A percentile compares a stretch with the other conserved stretches of the same genome.
phyloP scores from a whole-genome alignment of 2,888 invertebrate genomes.

The Idaea aversata region DNA sequence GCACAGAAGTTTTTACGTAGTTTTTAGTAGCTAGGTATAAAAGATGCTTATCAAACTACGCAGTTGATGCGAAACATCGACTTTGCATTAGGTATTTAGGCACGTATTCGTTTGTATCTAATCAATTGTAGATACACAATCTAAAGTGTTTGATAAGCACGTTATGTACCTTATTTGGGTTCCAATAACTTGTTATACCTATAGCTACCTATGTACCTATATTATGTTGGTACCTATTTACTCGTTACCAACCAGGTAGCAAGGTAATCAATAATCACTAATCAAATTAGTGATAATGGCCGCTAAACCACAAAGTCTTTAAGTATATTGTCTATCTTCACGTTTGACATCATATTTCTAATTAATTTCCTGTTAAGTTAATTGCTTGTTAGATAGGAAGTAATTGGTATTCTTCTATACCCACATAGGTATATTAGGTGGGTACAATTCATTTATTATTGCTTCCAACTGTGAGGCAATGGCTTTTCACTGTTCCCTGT shows the following conservation, averaged over 20 bases:
- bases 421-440: too few relatives aligned
- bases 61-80: not conserved
- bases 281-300: constrained; percentile 4
- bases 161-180: not conserved
- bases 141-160: not conserved
- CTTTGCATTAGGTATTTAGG: not conserved
- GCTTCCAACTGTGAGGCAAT: too few relatives aligned
- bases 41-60: not conserved
- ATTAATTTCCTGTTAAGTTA: not conserved
- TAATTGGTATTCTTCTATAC: not conserved
- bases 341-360: not conserved
- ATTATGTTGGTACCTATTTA: not conserved
- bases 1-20: too few relatives aligned
- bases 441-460: too few relatives aligned
- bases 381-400: not conserved
- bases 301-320: not conserved
- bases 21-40: not conserved
- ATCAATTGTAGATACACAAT: not conserved
- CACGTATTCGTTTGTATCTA: not conserved
- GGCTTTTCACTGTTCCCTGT: too few relatives aligned
- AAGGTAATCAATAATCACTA: not conserved
- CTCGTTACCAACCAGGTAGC: not conserved
- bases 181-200: not conserved
- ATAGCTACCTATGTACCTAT: not conserved
- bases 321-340: not conserved